A percentile compares a stretch with the other conserved stretches of the same genome.
These are phyloP conservation scores for Notocelia uddmanniana DNA, from an alignment of 2,888 invertebrate genomes.

Conservation along the genomic window DNA sequence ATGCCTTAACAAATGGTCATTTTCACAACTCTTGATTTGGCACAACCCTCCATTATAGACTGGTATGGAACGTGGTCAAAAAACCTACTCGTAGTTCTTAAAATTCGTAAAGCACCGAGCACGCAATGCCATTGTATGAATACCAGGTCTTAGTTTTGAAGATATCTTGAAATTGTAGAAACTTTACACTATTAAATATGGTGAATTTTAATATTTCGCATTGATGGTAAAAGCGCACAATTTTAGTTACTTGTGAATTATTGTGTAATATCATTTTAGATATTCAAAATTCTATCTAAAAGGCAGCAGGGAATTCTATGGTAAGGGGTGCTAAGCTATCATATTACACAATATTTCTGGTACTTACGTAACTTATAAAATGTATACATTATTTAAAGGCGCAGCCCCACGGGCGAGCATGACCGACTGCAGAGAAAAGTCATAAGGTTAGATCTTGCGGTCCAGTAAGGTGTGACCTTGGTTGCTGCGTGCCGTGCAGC, in stretches of 20 bases:
- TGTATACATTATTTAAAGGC: too few relatives aligned
- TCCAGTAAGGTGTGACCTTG: too few relatives aligned
- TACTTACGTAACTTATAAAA: not conserved
- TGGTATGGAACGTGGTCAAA: conserved; percentile 17
- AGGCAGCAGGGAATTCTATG: conserved; percentile 22
- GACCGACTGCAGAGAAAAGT: too few relatives aligned
- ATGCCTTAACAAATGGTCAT: conserved; percentile 43
- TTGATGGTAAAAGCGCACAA: not conserved
- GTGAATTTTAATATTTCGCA: not conserved
- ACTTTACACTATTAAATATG: too few relatives aligned
- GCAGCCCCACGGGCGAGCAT: too few relatives aligned
- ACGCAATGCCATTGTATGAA: too few relatives aligned
- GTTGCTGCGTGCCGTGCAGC: too few relatives aligned
- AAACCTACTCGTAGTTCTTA: not conserved
- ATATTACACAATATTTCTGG: conserved; percentile 33
- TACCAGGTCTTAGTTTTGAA: too few relatives aligned
- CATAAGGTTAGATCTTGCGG: too few relatives aligned
- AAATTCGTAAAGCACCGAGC: too few relatives aligned
- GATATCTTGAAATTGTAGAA: too few relatives aligned
- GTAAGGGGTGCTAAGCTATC: conserved; percentile 17
- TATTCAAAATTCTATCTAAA: conserved; percentile 41
- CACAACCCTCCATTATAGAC: not conserved
- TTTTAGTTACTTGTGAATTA: not conserved
- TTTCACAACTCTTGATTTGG: conserved; percentile 45
- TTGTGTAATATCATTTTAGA: conserved; percentile 25